phyloP scores from a whole-genome alignment of 2,797 vertebrate species.

The Gadopsis bispinosus region DNA sequence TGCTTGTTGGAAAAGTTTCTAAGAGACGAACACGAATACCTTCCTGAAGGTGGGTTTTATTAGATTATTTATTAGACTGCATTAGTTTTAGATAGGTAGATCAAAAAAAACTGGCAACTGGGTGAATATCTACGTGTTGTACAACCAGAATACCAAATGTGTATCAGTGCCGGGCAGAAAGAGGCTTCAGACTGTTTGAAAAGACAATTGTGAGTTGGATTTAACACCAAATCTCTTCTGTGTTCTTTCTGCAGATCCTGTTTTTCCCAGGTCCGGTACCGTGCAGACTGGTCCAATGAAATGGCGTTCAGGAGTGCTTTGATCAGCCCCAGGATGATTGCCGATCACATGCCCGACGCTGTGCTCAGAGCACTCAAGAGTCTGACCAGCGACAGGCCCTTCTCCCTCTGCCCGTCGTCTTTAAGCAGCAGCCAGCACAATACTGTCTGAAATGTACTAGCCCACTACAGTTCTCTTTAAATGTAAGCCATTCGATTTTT shows the following conservation, averaged over 20 bases:
- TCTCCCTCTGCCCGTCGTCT: conserved; percentile 85
- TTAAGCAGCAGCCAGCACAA: conserved; percentile 77
- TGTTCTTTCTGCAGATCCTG: conserved; percentile 83
- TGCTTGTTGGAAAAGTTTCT: not conserved
- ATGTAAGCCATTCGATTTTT: not conserved
- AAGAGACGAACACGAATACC: no score
- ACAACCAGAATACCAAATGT: not conserved
- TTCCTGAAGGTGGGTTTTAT: no score
- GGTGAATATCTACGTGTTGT: not conserved
- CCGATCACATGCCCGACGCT: conserved; percentile 94
- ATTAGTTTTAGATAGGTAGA: no score
- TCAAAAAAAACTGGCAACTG: no score
- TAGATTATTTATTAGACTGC: no score
- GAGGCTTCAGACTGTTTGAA: not conserved
- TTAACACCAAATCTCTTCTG: not conserved
- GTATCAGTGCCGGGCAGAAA: not conserved
- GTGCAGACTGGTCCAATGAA: conserved; percentile 89
- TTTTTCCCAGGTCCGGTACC: conserved; percentile 88
- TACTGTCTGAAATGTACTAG: conserved; percentile 70
- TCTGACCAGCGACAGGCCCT: conserved; percentile 84
- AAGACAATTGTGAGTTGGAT: not conserved
- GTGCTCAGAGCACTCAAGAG: conserved; percentile 88
- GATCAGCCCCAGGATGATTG: conserved; percentile 95
- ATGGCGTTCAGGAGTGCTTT: conserved; percentile 89
- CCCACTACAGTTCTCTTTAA: not conserved